A percentile compares a stretch with the other conserved stretches of the same genome.
Evolutionary conservation across 2,888 invertebrate genomes (phyloP).

Genomic region (Dastarcus helophoroides): DNA sequence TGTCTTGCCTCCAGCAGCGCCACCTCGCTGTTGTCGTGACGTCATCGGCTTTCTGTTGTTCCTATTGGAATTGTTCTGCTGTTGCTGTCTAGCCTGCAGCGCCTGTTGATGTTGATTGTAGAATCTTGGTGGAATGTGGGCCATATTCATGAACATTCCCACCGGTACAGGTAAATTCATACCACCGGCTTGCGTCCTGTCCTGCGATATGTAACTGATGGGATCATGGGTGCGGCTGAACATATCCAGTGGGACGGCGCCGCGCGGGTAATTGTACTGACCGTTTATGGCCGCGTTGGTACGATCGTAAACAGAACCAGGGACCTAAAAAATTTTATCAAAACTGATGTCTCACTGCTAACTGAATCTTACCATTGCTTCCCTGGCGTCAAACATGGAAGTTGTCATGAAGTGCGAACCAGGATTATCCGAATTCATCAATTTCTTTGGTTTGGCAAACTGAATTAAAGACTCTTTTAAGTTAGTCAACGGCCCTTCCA

Average conservation of each 20-base stretch:
- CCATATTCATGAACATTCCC: constrained; percentile 90
- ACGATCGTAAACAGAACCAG: constrained; percentile 87
- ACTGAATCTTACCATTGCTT: too few species aligned
- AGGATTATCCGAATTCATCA: constrained; percentile 88
- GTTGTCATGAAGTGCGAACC: constrained; percentile 97
- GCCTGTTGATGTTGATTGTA: constrained; percentile 65
- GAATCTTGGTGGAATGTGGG: constrained; percentile 62
- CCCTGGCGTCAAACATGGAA: constrained; percentile 92
- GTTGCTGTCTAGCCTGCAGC: constrained; percentile 33
- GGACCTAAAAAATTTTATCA: too few species aligned
- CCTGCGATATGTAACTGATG: constrained; percentile 84
- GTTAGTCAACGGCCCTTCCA: constrained; percentile 95
- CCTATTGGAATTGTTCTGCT: constrained; percentile 10
- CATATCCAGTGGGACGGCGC: constrained; percentile 44
- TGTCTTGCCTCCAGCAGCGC: constrained; percentile 13
- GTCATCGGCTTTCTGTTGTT: constrained; percentile 5
- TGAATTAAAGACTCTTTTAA: constrained; percentile 93
- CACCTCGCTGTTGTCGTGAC: constrained; percentile 10
- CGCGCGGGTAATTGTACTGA: constrained; percentile 28
- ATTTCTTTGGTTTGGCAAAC: constrained; percentile 93
- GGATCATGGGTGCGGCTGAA: constrained; percentile 74
- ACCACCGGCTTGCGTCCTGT: constrained; percentile 60
- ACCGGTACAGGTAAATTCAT: constrained; percentile 84
- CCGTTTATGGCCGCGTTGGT: constrained; percentile 36
- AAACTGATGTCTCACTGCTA: too few species aligned